Conservation (phyloP, 2,113 vertebrate species). For the Calidris pygmaea region DNA sequence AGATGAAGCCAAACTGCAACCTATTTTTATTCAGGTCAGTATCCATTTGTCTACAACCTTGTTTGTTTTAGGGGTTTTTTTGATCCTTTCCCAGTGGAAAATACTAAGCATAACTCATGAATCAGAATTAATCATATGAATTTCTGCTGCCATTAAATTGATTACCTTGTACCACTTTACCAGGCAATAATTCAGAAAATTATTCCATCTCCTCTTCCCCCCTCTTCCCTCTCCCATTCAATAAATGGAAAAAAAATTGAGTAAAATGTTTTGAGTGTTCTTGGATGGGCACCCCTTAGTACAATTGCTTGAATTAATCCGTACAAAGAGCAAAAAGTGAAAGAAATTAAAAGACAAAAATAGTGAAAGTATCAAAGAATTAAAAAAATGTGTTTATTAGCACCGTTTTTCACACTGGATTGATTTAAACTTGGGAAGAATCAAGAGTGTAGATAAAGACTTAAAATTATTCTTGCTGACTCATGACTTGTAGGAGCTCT, state of each 20-base stretch:
- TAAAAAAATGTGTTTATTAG: neutral
- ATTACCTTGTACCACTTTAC: neutral
- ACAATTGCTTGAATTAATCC: neutral
- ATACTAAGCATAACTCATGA: neutral
- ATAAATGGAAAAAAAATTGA: neutral
- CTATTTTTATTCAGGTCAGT: slow-evolving; percentile 13
- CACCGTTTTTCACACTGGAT: neutral
- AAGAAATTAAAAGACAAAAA: neutral
- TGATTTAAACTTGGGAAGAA: neutral
- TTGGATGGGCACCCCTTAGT: neutral
- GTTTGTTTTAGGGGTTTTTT: neutral
- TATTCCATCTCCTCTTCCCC: neutral
- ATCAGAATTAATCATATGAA: neutral
- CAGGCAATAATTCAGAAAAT: neutral
- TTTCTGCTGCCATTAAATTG: neutral
- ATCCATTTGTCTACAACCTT: neutral
- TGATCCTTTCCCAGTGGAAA: neutral
- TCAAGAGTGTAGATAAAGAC: neutral
- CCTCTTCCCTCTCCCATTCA: neutral
- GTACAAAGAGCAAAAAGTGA: neutral
- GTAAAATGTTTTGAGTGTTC: neutral
- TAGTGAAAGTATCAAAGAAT: neutral
- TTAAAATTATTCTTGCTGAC: neutral
- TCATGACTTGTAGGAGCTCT: neutral
- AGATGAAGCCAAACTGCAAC: neutral